Evolutionary conservation across 2,797 vertebrate species (phyloP), one percentile per base, ranked within the genome.

Genomic region (Cynodonichthys magdalenae): DNA sequence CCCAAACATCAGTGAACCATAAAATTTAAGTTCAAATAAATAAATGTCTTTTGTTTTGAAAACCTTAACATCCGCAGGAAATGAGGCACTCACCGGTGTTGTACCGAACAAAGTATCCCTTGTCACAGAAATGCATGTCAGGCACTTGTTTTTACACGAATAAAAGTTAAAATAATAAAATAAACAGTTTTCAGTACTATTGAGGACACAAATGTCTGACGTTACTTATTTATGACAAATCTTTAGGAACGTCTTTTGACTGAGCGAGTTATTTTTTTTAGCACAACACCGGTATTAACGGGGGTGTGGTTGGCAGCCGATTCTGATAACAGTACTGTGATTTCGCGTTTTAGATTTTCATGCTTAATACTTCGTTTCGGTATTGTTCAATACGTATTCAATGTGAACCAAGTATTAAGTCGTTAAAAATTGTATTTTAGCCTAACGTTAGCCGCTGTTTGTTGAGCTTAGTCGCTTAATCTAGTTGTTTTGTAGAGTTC

Each of bases 231-330:
- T 10, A 10, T 36, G 34, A 3, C 34, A 36, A 2, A 36, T 36
- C 9, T 36, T 9, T 36, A 10, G 9, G 34, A 10, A 36, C 34
- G 9, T 3, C 10, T 36, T 36, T 10, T 42, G 41, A 17, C 41
- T 42, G 41, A 42, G 15, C 3, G 41, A 17, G 44, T 45, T 18
- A n/a, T n/a, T 18, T n/a, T 45, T 45, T 45, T 45, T 10, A n/a
- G 45, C n/a, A 46, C n/a, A 46, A 18, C 45, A 47, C 46, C 46
- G 18, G 46, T 46, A 46, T 9, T 31, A 24, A 41, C 61, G 86
- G 85, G 84, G 89, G 83, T 75, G 86, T 79, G 79, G 63, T 36
- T 36, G 60, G 18, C 41, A 6, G 18, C 12, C 31, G 17, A 46
- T n/a, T 61, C 31, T 62, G 36, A 59, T 63, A 59, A 73, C 77